Percentiles rank a stretch among this genome's conserved stretches.
phyloP scores from a whole-genome alignment of 2,113 vertebrate genomes.

The Terrapene triunguis region DNA sequence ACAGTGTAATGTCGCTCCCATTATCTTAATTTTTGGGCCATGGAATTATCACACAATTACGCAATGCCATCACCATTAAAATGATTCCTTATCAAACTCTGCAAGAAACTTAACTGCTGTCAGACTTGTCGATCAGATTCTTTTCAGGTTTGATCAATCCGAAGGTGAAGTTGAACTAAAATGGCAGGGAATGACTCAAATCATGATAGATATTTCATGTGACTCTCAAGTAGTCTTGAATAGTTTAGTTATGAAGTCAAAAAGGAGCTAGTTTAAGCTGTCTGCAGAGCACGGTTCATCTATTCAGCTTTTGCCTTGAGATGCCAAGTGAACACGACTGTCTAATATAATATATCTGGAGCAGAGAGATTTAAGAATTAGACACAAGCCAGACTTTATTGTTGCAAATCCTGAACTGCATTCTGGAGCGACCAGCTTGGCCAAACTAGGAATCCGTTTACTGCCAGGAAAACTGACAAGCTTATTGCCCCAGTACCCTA shows the following conservation, averaged over 20 bases:
- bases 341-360: neutral
- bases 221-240: neutral
- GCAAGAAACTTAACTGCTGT: neutral
- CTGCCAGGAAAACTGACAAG: neutral
- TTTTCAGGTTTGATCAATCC: neutral
- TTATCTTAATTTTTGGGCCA: neutral
- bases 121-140: neutral
- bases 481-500: neutral
- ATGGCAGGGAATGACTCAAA: neutral
- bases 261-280: neutral
- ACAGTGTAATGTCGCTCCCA: neutral
- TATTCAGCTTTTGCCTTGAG: neutral
- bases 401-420: neutral
- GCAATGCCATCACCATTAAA: neutral
- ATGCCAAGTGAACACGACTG: neutral
- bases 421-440: neutral
- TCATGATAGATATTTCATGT: neutral
- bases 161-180: neutral
- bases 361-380: neutral
- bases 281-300: neutral
- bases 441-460: neutral
- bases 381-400: neutral
- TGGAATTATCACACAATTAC: neutral
- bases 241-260: neutral
- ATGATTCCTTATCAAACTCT: neutral